phyloP scores from a whole-genome alignment of 2,888 invertebrate species.

The Stenolophus ochropezus region DNA sequence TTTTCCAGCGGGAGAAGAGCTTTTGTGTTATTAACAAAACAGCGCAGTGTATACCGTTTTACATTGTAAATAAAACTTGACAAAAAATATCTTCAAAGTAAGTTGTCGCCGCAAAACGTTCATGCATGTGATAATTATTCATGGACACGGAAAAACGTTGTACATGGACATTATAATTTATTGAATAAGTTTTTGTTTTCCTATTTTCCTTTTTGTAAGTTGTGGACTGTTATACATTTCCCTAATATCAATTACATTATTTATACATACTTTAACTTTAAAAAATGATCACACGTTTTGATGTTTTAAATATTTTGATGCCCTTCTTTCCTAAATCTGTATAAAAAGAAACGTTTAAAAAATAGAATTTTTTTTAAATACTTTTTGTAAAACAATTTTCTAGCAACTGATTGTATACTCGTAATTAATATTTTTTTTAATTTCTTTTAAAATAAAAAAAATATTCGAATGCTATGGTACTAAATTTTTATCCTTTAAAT shows the following conservation, averaged over 20 bases:
- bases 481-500: too few species aligned
- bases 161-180: neutral
- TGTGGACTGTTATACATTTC: neutral
- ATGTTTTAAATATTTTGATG: too few species aligned
- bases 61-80: neutral
- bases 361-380: too few species aligned
- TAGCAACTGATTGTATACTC: too few species aligned
- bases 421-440: too few species aligned
- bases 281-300: too few species aligned
- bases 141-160: neutral
- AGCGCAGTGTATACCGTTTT: neutral
- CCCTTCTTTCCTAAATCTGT: too few species aligned
- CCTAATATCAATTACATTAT: neutral
- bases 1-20: neutral
- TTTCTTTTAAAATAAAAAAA: too few species aligned
- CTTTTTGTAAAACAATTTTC: too few species aligned
- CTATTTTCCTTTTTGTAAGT: neutral
- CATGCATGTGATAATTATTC: slow-evolving; percentile 12
- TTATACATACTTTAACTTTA: neutral
- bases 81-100: neutral
- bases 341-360: too few species aligned
- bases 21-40: neutral
- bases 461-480: too few species aligned
- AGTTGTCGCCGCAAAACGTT: neutral
- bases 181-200: neutral